A percentile compares a stretch with the other conserved stretches of the same genome.
Conservation (phyloP, 2,113 vertebrate species). For the Saccopteryx leptura region DNA sequence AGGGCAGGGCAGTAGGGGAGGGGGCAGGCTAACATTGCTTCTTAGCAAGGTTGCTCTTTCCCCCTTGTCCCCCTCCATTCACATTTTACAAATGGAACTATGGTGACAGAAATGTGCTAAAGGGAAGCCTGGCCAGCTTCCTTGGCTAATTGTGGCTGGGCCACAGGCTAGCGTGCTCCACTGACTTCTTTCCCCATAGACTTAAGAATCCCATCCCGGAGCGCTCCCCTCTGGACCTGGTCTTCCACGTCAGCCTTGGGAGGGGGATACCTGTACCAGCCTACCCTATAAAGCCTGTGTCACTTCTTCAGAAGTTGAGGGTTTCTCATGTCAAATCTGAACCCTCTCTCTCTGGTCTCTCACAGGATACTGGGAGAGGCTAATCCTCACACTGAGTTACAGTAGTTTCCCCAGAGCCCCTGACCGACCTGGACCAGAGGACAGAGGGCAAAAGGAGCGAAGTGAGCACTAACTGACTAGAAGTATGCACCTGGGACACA, state of each 20-base stretch:
- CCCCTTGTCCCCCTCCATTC: neutral
- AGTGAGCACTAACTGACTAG: neutral
- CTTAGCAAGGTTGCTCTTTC: neutral
- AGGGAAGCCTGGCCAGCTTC: neutral
- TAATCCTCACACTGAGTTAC: constrained; percentile 80
- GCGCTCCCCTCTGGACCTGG: neutral
- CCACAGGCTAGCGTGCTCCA: neutral
- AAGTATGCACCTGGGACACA: neutral
- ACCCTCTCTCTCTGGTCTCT: constrained; percentile 73
- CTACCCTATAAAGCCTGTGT: neutral
- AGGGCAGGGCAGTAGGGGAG: neutral
- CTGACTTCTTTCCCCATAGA: neutral
- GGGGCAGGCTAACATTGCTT: neutral
- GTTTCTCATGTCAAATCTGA: neutral
- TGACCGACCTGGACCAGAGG: constrained; percentile 48
- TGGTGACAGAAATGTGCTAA: neutral
- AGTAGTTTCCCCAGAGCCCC: constrained; percentile 74
- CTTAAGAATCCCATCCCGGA: neutral
- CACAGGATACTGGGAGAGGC: constrained; percentile 89
- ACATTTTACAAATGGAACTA: neutral
- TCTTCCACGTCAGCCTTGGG: neutral
- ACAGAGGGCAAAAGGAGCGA: constrained; percentile 34
- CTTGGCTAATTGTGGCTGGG: neutral
- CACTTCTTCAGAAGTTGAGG: neutral
- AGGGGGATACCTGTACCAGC: neutral